Base-by-base conservation (phyloP, 2,113 vertebrate species). In the Myotis lucifugus region DNA sequence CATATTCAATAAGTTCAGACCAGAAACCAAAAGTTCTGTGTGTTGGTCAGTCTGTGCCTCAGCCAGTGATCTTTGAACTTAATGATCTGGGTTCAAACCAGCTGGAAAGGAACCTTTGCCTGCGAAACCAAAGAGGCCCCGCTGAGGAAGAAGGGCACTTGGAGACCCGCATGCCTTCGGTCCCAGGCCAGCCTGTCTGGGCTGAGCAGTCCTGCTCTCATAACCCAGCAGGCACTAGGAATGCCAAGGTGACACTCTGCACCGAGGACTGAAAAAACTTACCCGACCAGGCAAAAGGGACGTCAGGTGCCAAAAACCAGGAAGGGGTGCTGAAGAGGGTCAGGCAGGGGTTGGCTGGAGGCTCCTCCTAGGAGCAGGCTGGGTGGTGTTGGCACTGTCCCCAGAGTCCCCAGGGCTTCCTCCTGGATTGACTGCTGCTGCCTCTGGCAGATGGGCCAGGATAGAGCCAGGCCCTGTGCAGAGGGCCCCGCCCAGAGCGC, bases 391-490 rank as follows among this genome's bases (percentile, higher is more conserved):
- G 34, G 74, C 92, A 66, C 1, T 32, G 85, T 79, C 91, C 93
- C 88, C 48, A 66, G 25, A 40, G 85, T n/a, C 77, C 91, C 88
- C 48, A 69, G 25, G 52, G 89, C 40, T 93, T 90, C 1, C 50
- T 69, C 18, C 61, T 29, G 0, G 25, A 17, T 19, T 46, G 79
- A 64, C 54, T 42, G 34, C 37, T 4, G 96, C 52, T 82, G 72
- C 90, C 86, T 74, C 94, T 18, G n/a, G 94, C 48, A 50, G 11
- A 74, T 32, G 79, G 82, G 32, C 90, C 77, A 89, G 91, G 94
- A 95, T 76, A 79, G 23, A 83, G 92, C 93, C 32, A 67, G 48
- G 34, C 69, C 37, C 46, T 82, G 0, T 2, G 64, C 73, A 46
- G 32, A 86, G 46, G 34, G 69, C 50, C 64, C 67, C 2, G 3